Evolutionary conservation across 2,888 invertebrate genomes (phyloP).

Genomic region (Coenonympha glycerion): DNA sequence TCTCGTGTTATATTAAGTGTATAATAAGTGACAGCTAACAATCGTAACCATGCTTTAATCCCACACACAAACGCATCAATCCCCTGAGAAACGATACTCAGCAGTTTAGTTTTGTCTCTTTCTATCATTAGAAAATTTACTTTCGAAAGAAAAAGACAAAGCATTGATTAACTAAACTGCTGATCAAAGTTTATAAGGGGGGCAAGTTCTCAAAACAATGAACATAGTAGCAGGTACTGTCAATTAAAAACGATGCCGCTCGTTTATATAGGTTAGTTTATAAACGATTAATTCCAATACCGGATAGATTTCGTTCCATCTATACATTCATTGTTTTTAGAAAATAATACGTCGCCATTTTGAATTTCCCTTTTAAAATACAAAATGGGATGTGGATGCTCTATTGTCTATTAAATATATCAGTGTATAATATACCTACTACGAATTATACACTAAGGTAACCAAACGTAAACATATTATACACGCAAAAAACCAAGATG

Average conservation of each 20-base stretch:
- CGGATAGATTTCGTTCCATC: background rate
- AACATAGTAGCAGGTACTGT: background rate
- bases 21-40: conserved; percentile 40
- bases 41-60: conserved; percentile 30
- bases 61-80: conserved; percentile 32
- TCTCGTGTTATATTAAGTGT: conserved; percentile 16
- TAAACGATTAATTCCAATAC: background rate
- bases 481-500: conserved; percentile 22
- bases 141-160: no score
- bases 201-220: background rate
- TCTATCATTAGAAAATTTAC: no score
- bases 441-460: conserved; percentile 8
- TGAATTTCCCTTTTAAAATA: conserved; percentile 13
- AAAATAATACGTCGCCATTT: conserved; percentile 37
- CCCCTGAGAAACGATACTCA: no score
- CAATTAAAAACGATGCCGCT: no score
- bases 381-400: conserved; percentile 16
- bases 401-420: background rate
- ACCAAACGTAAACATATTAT: conserved; percentile 7
- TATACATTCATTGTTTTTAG: conserved; percentile 6
- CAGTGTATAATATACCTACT: background rate
- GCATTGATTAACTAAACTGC: no score
- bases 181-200: no score
- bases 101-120: no score
- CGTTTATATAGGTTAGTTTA: background rate